These are phyloP conservation scores for Drosophila mimetica DNA, from an alignment of 2,888 invertebrate species.

Conservation along the genomic window DNA sequence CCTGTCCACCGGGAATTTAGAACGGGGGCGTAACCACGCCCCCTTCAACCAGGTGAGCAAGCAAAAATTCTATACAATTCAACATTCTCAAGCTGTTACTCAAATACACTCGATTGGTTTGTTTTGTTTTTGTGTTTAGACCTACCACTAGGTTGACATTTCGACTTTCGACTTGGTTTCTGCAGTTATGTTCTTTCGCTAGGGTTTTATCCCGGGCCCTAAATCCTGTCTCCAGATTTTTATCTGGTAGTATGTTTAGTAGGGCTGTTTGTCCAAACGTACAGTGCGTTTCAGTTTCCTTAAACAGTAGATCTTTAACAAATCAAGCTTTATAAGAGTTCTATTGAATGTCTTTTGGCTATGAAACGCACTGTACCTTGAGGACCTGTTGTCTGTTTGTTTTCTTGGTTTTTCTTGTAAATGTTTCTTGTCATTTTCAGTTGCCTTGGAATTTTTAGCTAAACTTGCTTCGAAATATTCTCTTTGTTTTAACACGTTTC, in stretches of 20 bases:
- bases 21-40: constrained; percentile 4
- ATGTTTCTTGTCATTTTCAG: constrained; percentile 36
- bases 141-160: constrained; percentile 64
- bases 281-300: constrained; percentile 18
- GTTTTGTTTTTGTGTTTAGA: constrained; percentile 34
- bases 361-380: constrained; percentile 21
- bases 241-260: constrained; percentile 1
- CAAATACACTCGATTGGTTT: constrained; percentile 64
- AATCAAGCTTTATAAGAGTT: not conserved
- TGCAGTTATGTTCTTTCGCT: constrained; percentile 39
- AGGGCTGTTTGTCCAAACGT: not conserved
- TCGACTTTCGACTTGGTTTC: constrained; percentile 43
- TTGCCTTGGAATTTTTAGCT: constrained; percentile 63
- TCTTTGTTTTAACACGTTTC: constrained; percentile 52
- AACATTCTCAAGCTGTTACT: constrained; percentile 78
- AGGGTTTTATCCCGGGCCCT: constrained; percentile 15
- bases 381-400: constrained; percentile 38
- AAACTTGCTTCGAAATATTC: constrained; percentile 63
- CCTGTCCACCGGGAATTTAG: constrained; percentile 45
- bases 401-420: constrained; percentile 15
- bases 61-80: constrained; percentile 78
- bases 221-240: not conserved
- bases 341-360: constrained; percentile 22
- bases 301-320: constrained; percentile 2
- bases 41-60: constrained; percentile 27